phyloP scores from a whole-genome alignment of 2,797 vertebrate species.

The Siniperca scherzeri region DNA sequence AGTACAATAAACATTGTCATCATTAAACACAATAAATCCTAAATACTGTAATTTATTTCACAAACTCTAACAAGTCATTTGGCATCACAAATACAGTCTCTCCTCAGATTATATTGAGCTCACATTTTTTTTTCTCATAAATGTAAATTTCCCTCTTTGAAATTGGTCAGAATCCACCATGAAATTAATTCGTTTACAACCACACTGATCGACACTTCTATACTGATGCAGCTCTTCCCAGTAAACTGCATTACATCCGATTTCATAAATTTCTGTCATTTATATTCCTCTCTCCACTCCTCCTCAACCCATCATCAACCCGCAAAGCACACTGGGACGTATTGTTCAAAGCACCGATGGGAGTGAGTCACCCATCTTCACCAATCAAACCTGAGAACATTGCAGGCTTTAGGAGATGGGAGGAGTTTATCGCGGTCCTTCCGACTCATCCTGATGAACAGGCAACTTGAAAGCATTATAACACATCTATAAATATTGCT shows the following conservation, averaged over 20 bases:
- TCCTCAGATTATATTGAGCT: slow-evolving; percentile 78
- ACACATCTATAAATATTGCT: slow-evolving; percentile 91
- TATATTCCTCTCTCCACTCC: slow-evolving; percentile 57
- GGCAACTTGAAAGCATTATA: slow-evolving; percentile 83
- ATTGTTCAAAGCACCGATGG: slow-evolving; percentile 73
- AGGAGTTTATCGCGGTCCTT: slow-evolving; percentile 67
- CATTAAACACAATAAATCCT: slow-evolving; percentile 74
- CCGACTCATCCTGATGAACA: slow-evolving; percentile 74
- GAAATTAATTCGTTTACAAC: slow-evolving; percentile 70
- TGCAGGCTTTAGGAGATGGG: slow-evolving; percentile 75
- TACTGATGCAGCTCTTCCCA: slow-evolving; percentile 79
- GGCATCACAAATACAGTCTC: slow-evolving; percentile 84
- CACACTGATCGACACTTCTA: slow-evolving; percentile 73
- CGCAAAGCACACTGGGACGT: slow-evolving; percentile 75
- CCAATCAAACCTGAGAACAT: slow-evolving; percentile 79
- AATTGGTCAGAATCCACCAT: slow-evolving; percentile 72
- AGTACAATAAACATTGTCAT: slow-evolving; percentile 51
- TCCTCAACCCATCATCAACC: slow-evolving; percentile 69
- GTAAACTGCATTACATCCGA: slow-evolving; percentile 74
- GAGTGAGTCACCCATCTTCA: slow-evolving; percentile 63
- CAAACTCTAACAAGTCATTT: slow-evolving; percentile 83
- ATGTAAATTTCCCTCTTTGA: slow-evolving; percentile 80
- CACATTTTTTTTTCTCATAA: slow-evolving; percentile 64
- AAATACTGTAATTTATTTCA: slow-evolving; percentile 85
- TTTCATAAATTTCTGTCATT: slow-evolving; percentile 59